Evolutionary conservation across 2,797 vertebrate species (phyloP).

Genomic region (Melanotaenia trifasciata): DNA sequence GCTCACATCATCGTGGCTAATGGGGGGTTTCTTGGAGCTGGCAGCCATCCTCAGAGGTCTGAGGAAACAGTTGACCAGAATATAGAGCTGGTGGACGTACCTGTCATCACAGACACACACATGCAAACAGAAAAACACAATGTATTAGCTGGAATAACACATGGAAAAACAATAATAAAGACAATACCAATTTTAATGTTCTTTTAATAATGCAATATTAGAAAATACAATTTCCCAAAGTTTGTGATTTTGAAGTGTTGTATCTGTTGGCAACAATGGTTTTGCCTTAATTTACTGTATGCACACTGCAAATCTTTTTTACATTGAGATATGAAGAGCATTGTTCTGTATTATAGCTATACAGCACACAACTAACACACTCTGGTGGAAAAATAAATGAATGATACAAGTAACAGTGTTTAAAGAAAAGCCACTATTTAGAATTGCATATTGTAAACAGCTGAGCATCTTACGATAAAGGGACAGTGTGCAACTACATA

Average conservation of each 20-base stretch:
- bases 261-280: neutral
- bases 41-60: slow-evolving; percentile 96
- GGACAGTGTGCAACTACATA: neutral
- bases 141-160: neutral
- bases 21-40: slow-evolving; percentile 97
- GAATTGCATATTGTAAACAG: neutral
- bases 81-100: slow-evolving; percentile 95
- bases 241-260: neutral
- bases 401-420: neutral
- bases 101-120: slow-evolving; percentile 46
- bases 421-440: neutral
- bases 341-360: neutral
- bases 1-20: slow-evolving; percentile 96
- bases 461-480: neutral
- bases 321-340: neutral
- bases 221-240: neutral
- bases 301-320: neutral
- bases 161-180: neutral
- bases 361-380: neutral
- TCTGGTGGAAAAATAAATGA: neutral
- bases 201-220: neutral
- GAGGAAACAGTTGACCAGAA: slow-evolving; percentile 96
- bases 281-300: neutral
- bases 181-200: neutral
- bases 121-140: neutral